A percentile compares a stretch with the other conserved stretches of the same genome.
phyloP scores from a whole-genome alignment of 2,797 vertebrate species.

The Xiphophorus birchmanni region DNA sequence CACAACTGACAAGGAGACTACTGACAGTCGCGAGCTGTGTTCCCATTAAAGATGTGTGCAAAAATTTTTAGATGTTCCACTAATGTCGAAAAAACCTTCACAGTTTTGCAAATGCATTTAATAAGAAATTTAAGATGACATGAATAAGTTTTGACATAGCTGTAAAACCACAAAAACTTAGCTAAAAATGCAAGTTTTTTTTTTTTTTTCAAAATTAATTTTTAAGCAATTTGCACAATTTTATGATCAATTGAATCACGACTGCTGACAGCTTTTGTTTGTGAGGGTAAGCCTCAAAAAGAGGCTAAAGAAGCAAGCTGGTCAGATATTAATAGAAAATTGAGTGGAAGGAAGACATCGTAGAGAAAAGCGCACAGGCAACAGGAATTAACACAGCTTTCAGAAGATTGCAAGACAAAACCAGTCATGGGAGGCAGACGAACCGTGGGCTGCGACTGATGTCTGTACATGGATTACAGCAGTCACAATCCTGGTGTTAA shows the following conservation, averaged over 20 bases:
- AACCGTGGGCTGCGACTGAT: not conserved
- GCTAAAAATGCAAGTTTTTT: no score
- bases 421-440: not conserved
- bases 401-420: not conserved
- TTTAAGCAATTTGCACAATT: no score
- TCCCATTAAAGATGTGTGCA: no score
- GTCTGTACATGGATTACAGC: not conserved
- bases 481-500: not conserved
- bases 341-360: not conserved
- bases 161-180: no score
- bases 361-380: not conserved
- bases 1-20: not conserved
- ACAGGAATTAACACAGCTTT: not conserved
- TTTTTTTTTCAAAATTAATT: no score
- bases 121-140: no score
- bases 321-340: not conserved
- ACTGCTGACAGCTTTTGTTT: no score
- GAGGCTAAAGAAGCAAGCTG: not conserved
- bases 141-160: no score
- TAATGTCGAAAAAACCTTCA: no score
- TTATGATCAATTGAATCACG: no score
- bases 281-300: not conserved
- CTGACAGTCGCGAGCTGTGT: not conserved
- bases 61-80: no score
- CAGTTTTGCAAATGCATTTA: no score